Evolutionary conservation across 2,113 vertebrate genomes (phyloP).

Genomic region (human): DNA sequence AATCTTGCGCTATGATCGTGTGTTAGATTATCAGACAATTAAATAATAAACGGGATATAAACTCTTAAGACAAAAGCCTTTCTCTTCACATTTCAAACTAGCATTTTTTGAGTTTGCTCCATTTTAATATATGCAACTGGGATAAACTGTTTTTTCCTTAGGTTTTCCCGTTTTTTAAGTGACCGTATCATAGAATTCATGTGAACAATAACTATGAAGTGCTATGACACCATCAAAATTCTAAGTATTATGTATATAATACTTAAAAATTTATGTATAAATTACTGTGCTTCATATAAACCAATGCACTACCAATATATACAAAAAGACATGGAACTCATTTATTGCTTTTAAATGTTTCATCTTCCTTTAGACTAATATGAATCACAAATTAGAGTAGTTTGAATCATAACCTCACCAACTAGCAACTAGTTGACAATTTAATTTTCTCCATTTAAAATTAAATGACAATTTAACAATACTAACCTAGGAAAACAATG

Average conservation of each 20-base stretch:
- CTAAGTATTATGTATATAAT: neutral
- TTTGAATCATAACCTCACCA: neutral
- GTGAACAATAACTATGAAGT: slow-evolving; percentile 13
- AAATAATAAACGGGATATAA: neutral
- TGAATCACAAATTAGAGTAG: neutral
- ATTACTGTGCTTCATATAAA: neutral
- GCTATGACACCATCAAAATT: neutral
- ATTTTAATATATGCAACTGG: neutral
- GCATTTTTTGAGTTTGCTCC: neutral
- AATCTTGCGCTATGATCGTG: neutral
- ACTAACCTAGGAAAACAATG: neutral
- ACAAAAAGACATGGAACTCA: neutral
- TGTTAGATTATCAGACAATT: neutral
- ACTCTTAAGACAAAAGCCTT: neutral
- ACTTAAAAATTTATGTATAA: neutral
- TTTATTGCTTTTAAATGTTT: neutral
- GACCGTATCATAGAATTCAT: neutral
- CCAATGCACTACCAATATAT: neutral
- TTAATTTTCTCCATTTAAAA: neutral
- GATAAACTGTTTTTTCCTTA: neutral
- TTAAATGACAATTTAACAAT: neutral
- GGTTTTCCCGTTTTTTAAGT: neutral
- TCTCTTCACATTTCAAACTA: neutral
- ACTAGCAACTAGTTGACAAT: neutral
- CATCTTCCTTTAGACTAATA: neutral